These are phyloP conservation scores for Labeo rohita DNA, from an alignment of 2,113 vertebrate species.

Conservation along the genomic window DNA sequence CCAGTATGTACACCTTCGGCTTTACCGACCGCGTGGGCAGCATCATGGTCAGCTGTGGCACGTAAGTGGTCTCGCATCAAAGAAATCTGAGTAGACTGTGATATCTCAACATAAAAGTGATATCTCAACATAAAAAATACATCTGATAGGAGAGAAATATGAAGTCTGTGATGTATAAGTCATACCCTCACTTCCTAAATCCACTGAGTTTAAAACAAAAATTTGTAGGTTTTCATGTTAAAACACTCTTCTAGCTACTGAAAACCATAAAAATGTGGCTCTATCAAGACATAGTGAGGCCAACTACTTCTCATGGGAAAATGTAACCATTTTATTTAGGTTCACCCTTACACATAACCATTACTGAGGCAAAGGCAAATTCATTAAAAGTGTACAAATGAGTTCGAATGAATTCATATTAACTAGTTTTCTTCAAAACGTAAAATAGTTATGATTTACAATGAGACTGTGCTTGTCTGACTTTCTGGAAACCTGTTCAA, in stretches of 20 bases:
- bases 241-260: background rate
- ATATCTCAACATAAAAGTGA: background rate
- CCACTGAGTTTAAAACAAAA: background rate
- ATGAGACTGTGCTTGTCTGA: no score
- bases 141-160: background rate
- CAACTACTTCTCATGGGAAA: background rate
- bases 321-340: no score
- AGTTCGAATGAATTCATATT: background rate
- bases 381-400: background rate
- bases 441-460: background rate
- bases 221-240: background rate
- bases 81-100: background rate
- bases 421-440: background rate
- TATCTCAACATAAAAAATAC: background rate
- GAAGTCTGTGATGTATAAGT: slow-evolving; percentile 4
- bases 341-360: background rate
- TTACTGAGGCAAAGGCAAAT: background rate
- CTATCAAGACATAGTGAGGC: no score
- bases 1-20: slow-evolving; percentile 77
- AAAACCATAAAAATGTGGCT: background rate
- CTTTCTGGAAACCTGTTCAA: no score
- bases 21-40: slow-evolving; percentile 80
- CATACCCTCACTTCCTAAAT: background rate
- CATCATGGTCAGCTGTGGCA: slow-evolving; percentile 77
- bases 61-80: slow-evolving; percentile 66